Evolutionary conservation across 2,797 vertebrate species (phyloP), one percentile per base, ranked within the genome.

Genomic region (Acanthiza pusilla): DNA sequence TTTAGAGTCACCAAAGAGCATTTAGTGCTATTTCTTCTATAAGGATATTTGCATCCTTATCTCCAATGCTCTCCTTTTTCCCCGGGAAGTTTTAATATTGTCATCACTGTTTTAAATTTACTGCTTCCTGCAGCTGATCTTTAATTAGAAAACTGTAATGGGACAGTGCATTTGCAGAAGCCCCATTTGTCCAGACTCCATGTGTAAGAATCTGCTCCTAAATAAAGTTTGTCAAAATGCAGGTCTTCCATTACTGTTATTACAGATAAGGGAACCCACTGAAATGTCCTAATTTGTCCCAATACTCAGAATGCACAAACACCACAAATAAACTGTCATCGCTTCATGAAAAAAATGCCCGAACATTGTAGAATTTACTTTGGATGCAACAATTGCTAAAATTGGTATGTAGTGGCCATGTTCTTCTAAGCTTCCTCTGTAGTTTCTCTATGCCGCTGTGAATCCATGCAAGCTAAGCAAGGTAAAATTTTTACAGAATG

Each of bases 81-180:
- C 58, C 85, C 2, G 13, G 53, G 45, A 95, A 88, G 34, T 85
- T 95, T 95, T 87, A 93, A 72, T 81, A 83, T 83, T 92, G 80
- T 93, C 86, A 88, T 21, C 84, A 34, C 57, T 88, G 74, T 36
- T 94, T 91, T 50, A 85, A 95, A 93, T 96, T 85, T 96, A 94
- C 76, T 66, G 29, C 91, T 96, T 97, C 85, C 91, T 93, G 82
- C 62, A 95, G 94, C 85, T 91, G 82, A 93, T 95, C 76, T 81
- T 89, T 91, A 95, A 94, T 88, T 94, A 93, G 61, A 94, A 95
- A 78, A 48, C 66, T 65, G 55, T 57, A 92, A 91, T 48, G 53
- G 79, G 73, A 40, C 34, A n/a, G 25, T 60, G 55, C 20, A 75
- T 78, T 89, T 91, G 70, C 43, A 91, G 58, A 92, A 88, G 32